phyloP scores from a whole-genome alignment of 1,140 invertebrate species.

The Asobara japonica region DNA sequence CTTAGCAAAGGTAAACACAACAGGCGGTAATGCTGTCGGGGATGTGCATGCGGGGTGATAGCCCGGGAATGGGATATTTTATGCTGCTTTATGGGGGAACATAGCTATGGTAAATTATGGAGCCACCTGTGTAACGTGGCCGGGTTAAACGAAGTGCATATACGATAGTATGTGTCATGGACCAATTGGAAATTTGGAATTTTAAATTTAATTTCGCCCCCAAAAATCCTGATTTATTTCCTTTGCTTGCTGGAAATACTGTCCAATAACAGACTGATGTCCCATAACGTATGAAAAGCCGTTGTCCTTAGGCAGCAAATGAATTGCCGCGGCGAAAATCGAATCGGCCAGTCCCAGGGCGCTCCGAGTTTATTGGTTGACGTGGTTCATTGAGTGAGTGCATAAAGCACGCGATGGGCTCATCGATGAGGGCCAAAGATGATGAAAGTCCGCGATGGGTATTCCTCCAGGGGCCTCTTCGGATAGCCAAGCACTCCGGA shows the following conservation, averaged over 20 bases:
- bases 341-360: background rate
- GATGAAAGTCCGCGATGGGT: background rate
- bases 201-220: too few species aligned
- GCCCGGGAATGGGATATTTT: too few species aligned
- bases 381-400: conserved; percentile 2
- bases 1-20: background rate
- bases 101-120: too few species aligned
- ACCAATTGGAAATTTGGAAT: too few species aligned
- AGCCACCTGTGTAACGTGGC: too few species aligned
- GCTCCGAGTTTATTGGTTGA: conserved; percentile 6
- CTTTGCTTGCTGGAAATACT: too few species aligned
- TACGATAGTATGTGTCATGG: too few species aligned
- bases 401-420: conserved; percentile 13
- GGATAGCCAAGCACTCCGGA: background rate
- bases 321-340: background rate
- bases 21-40: background rate
- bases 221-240: too few species aligned
- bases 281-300: background rate
- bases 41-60: too few species aligned
- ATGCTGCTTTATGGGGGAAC: too few species aligned
- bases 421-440: background rate
- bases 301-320: conserved; percentile 3
- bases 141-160: too few species aligned
- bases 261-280: too few species aligned
- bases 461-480: background rate